These are phyloP conservation scores for Halichoeres trimaculatus DNA, from an alignment of 2,113 vertebrate species.

Conservation along the genomic window DNA sequence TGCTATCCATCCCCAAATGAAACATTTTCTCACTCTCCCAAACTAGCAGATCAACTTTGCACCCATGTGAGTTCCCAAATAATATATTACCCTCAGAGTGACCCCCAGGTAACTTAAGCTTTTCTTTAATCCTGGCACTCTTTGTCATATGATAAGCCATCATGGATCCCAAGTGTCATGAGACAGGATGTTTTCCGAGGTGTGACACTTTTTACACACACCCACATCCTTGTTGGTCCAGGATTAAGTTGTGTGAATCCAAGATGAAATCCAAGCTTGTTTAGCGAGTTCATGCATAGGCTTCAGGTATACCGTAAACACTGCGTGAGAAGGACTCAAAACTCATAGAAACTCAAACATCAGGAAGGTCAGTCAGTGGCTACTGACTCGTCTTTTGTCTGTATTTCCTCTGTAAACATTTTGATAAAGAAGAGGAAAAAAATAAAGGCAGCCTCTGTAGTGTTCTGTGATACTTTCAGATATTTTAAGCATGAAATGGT, in stretches of 20 bases:
- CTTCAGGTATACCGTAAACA: not conserved
- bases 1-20: conserved; percentile 17
- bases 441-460: too few relatives aligned
- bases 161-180: conserved; percentile 19
- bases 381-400: not conserved
- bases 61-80: not conserved
- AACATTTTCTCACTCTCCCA: not conserved
- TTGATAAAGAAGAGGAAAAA: not conserved
- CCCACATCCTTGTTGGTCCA: conserved; percentile 64
- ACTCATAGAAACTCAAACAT: not conserved
- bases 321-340: not conserved
- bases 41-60: not conserved
- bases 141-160: conserved; percentile 6
- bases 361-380: not conserved
- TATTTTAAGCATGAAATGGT: too few relatives aligned
- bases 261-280: conserved; percentile 19
- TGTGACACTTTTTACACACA: conserved; percentile 49
- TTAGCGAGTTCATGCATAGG: conserved; percentile 9
- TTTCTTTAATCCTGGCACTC: conserved; percentile 1
- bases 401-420: not conserved
- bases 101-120: not conserved
- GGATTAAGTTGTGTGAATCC: conserved; percentile 44
- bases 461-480: too few relatives aligned
- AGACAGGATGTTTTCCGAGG: conserved; percentile 72
- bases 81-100: not conserved